Conservation (phyloP, 2,888 invertebrate genomes). For the Limnephilus lunatus region DNA sequence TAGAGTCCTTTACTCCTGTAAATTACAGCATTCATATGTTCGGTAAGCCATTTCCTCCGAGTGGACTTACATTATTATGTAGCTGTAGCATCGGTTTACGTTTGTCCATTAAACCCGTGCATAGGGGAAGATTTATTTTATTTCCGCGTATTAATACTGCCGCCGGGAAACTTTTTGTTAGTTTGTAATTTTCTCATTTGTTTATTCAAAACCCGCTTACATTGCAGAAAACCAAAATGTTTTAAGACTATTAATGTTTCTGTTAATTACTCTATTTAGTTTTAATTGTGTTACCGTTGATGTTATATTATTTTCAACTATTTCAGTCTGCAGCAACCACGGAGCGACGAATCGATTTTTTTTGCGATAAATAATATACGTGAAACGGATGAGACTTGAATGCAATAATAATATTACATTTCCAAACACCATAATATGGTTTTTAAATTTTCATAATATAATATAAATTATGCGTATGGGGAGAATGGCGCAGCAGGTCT, state of each 20-base stretch:
- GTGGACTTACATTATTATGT: constrained; percentile 41
- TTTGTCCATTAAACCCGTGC: constrained; percentile 48
- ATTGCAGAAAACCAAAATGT: neutral
- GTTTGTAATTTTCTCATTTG: neutral
- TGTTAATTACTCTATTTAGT: neutral
- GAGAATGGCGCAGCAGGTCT: no score
- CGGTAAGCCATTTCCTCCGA: constrained; percentile 54
- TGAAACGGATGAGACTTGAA: no score
- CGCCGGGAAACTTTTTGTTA: neutral
- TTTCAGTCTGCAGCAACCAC: neutral
- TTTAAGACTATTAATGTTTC: neutral
- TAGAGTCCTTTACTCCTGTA: constrained; percentile 56
- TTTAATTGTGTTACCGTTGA: neutral
- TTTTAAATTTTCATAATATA: no score
- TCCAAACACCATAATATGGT: no score
- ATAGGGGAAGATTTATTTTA: constrained; percentile 62
- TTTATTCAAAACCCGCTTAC: neutral
- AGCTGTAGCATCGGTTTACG: constrained; percentile 2
- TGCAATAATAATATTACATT: no score
- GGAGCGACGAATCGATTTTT: no score
- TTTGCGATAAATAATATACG: no score
- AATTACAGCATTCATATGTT: constrained; percentile 63
- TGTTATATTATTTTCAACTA: neutral
- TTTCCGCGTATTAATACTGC: neutral
- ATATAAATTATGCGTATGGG: no score